Percentiles rank a stretch among this genome's conserved stretches.
These are phyloP conservation scores for Chlorops oryzae DNA, from an alignment of 1,140 invertebrate species.

Conservation along the genomic window DNA sequence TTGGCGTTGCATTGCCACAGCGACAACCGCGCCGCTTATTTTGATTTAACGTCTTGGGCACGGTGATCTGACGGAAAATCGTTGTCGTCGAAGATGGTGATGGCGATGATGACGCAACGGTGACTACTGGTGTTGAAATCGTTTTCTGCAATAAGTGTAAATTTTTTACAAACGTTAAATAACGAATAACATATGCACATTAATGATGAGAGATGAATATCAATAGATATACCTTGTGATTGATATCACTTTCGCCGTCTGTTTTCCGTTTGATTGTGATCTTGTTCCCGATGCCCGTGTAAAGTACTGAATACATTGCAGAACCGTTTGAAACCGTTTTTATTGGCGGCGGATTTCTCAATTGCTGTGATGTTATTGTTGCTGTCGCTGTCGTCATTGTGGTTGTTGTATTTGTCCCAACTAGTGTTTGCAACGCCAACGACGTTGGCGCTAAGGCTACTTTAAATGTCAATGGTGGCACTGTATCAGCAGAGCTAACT, in stretches of 20 bases:
- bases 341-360: slow-evolving; percentile 21
- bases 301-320: slow-evolving; percentile 71
- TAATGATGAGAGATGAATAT: not conserved
- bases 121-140: not conserved
- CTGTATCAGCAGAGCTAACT: not conserved
- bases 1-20: slow-evolving; percentile 83
- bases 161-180: not conserved
- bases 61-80: not conserved
- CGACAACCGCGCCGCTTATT: slow-evolving; percentile 73
- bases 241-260: slow-evolving; percentile 48
- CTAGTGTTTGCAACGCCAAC: too few species aligned
- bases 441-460: not conserved
- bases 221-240: slow-evolving; percentile 9
- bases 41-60: not conserved
- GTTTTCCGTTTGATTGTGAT: slow-evolving; percentile 75
- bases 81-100: not conserved
- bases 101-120: not conserved
- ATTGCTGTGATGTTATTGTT: slow-evolving; percentile 9
- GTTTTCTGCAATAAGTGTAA: slow-evolving; percentile 11
- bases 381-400: not conserved
- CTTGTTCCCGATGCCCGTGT: slow-evolving; percentile 70
- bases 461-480: slow-evolving; percentile 1
- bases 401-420: not conserved
- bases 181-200: not conserved
- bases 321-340: slow-evolving; percentile 49